Base-by-base conservation (phyloP, 2,888 invertebrate species). In the Criorhina ranunculi region DNA sequence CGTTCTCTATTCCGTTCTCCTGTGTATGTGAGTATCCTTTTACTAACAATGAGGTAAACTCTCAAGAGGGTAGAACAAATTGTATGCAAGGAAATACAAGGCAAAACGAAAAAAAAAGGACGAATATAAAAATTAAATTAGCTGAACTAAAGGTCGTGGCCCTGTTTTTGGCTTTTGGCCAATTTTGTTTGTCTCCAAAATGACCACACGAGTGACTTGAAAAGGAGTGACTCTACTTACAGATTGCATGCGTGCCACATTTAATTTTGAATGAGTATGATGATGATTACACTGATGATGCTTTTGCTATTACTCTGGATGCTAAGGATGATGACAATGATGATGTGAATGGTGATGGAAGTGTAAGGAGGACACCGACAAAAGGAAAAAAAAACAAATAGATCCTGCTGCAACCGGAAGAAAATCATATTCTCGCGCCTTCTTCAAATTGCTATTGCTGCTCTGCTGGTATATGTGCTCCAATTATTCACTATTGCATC, bases 91-190 rank as follows among this genome's bases (percentile, higher is more conserved):
- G 35, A 33, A 37, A 57, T 29, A 62, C 78, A 72, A 59, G 51
- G 29, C 15, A 12, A 7, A 31, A 29, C 11, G 12, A 11, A 17
- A 12, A 46, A 49, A 51, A 31, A 67, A 72, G 73, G 42, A 73
- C 53, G 57, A 69, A 67, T 55, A 78, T 66, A 77, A 78, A 78
- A 78, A 72, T 72, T 60, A 70, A 78, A 82, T 77, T 82, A 70
- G 60, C 60, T 69, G 64, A 75, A 83, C 79, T 79, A 79, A n/a
- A 67, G 78, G 83, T 78, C 83, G 55, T 83, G 60, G 62, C 67
- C 57, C 55, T 67, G 67, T 69, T 82, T 83, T 82, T 83, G 83
- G 83, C 78, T 79, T 57, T 33, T 11, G 35, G 49, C 83, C 83
- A 83, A 78, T 31, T 69, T 62, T 51, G 19, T 29, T 12, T 6